phyloP scores from a whole-genome alignment of 2,113 vertebrate species.

The Pandion haliaetus region DNA sequence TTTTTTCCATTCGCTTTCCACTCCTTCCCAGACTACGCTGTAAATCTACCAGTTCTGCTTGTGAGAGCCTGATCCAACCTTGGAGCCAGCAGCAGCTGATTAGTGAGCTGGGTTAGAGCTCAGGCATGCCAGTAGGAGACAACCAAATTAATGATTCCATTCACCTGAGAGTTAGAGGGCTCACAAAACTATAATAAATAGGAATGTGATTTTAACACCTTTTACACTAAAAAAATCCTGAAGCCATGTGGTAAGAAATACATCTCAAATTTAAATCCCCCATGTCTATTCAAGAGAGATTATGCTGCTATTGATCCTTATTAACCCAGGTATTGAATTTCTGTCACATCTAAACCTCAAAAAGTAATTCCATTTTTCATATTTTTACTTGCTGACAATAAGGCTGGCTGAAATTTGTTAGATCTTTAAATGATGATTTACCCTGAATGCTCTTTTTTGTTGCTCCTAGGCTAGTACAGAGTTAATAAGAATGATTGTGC shows the following conservation, averaged over 20 bases:
- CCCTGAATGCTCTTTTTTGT: neutral
- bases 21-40: neutral
- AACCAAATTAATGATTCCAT: neutral
- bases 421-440: neutral
- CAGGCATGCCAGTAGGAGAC: neutral
- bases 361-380: constrained; percentile 13
- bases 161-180: neutral
- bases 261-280: neutral
- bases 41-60: neutral
- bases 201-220: neutral
- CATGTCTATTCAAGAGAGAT: neutral
- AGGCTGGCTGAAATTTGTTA: neutral
- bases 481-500: neutral
- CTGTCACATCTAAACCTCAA: neutral
- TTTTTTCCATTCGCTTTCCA: neutral
- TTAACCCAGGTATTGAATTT: constrained; percentile 10
- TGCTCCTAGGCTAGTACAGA: neutral
- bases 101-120: neutral
- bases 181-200: neutral
- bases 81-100: neutral
- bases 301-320: neutral
- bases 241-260: neutral
- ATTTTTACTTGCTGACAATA: neutral
- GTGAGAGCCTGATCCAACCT: neutral
- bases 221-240: neutral